phyloP scores from a whole-genome alignment of 2,797 vertebrate species.

The Sarcoramphus papa region DNA sequence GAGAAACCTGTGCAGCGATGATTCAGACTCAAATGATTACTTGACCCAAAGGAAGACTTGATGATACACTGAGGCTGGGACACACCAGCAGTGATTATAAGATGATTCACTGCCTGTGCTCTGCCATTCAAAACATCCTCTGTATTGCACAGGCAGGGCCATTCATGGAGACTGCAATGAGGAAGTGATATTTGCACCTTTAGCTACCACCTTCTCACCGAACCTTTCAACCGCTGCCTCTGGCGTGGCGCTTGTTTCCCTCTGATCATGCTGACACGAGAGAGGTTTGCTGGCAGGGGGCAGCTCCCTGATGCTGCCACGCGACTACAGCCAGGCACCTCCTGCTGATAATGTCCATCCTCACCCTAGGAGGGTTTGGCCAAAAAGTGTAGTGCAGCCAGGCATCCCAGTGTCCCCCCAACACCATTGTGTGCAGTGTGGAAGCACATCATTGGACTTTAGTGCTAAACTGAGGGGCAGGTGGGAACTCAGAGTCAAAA shows the following conservation, averaged over 20 bases:
- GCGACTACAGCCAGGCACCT: background rate
- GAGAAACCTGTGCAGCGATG: background rate
- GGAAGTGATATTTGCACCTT: slow-evolving; percentile 18
- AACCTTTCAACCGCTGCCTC: background rate
- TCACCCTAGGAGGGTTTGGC: background rate
- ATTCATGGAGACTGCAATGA: background rate
- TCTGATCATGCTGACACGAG: background rate
- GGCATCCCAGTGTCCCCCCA: background rate
- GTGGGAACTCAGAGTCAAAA: background rate
- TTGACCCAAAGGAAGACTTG: slow-evolving; percentile 22
- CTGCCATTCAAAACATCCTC: slow-evolving; percentile 58
- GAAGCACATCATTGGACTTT: background rate
- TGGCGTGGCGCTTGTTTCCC: background rate
- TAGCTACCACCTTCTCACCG: background rate
- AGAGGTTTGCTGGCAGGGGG: background rate
- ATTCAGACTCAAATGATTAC: slow-evolving; percentile 24
- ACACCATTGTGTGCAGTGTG: rapidly evolving
- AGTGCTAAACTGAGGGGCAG: background rate
- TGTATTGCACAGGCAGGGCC: background rate
- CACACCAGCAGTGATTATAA: slow-evolving; percentile 37
- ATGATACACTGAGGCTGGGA: slow-evolving; percentile 8
- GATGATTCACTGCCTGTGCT: slow-evolving; percentile 33
- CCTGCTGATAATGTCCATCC: background rate
- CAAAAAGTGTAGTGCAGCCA: background rate
- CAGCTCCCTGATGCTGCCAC: background rate